phyloP scores from a whole-genome alignment of 2,888 invertebrate species.

The Ypsolopha scabrella region DNA sequence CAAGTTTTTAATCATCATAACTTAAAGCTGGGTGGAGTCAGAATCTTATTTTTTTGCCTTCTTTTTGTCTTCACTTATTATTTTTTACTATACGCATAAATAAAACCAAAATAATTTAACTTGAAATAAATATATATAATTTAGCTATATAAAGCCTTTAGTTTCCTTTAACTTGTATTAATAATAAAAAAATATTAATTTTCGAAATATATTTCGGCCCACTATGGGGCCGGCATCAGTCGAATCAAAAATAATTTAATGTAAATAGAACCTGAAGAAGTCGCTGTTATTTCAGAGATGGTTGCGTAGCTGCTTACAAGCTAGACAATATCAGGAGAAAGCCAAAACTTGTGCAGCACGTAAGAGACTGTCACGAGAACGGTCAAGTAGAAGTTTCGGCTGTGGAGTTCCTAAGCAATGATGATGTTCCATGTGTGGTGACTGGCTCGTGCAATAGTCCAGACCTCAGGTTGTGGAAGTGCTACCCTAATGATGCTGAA shows the following conservation, averaged over 20 bases:
- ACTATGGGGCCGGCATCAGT: neutral
- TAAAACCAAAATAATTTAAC: neutral
- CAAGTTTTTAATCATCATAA: too few relatives aligned
- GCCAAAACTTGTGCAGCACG: constrained; percentile 31
- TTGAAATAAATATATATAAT: too few relatives aligned
- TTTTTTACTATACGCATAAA: neutral
- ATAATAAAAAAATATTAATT: too few relatives aligned
- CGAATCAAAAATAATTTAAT: neutral
- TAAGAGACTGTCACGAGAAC: constrained; percentile 37
- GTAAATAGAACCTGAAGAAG: neutral
- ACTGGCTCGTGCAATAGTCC: constrained; percentile 33
- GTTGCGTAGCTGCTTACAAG: constrained; percentile 36
- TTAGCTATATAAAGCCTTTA: too few relatives aligned
- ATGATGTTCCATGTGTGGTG: constrained; percentile 18
- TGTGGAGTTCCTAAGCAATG: constrained; percentile 30
- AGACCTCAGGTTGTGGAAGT: constrained; percentile 26
- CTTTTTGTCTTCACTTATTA: neutral
- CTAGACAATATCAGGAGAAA: constrained; percentile 18
- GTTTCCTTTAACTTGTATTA: too few relatives aligned
- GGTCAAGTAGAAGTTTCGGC: constrained; percentile 46
- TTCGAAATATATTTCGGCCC: too few relatives aligned
- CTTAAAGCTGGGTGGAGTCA: too few relatives aligned
- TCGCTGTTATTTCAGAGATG: constrained; percentile 38
- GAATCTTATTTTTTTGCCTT: too few relatives aligned
- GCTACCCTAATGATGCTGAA: constrained; percentile 6